Base-by-base conservation (phyloP, 2,797 vertebrate species). In the Coccyzus lansbergi region DNA sequence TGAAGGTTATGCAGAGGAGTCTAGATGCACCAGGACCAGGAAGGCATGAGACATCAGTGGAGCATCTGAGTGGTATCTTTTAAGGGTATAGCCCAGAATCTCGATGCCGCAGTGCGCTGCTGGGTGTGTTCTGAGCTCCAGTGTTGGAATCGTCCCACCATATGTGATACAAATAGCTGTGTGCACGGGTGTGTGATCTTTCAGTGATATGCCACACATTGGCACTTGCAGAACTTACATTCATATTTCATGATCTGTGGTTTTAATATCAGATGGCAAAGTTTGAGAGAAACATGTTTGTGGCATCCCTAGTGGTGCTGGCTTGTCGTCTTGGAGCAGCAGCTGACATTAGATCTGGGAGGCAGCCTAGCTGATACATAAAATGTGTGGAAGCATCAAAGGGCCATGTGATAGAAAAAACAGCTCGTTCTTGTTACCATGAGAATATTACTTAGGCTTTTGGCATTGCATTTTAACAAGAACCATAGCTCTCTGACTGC, bases 381-480 rank as follows among this genome's bases (percentile, higher is more conserved):
- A 91, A 96, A 88, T 92, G 92, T 92, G 82, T 90, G 87, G 92
- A 95, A 92, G 92, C 89, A 88, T 95, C 87, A 83, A 92, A 97
- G 93, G 95, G 93, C 95, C 92, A 62, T 85, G 92, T 91, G 86
- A 94, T 94, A 95, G 94, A 95, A 94, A 68, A 92, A 96, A 93
- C 92, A 95, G 94, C 89, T 93, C 52, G 2, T 95, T 91, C 92
- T 91, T 74, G 95, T 96, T 95, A 95, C 89, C 89, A 42, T 72
- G 89, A 94, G 91, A 84, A 92, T 95, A 94, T 96, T 91, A 76
- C 90, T 96, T 93, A 42, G 52, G 80, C 95, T 93, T 72, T 86
- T 95, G 87, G 87, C 49, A 9, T 94, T 86, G 92, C 85, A 86
- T 96, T 93, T 95, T 94, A 88, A 93, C 91, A 74, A 95, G 92